Percentiles rank a stretch among this genome's conserved stretches.
Evolutionary conservation across 2,797 vertebrate species (phyloP).

Genomic region (Siniperca scherzeri): DNA sequence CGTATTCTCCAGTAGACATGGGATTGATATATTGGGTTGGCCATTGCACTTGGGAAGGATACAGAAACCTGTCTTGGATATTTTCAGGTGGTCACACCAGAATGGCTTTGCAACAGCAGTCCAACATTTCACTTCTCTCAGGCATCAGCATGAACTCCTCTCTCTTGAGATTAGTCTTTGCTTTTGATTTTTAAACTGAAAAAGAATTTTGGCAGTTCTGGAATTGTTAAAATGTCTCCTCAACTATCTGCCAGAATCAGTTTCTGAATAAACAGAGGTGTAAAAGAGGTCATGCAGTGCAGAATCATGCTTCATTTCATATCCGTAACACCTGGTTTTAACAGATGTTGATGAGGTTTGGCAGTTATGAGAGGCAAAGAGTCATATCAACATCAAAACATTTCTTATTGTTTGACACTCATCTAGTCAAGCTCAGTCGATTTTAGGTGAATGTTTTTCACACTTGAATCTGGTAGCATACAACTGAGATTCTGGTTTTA

Average conservation of each 20-base stretch:
- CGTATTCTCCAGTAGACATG: not conserved
- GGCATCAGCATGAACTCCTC: not conserved
- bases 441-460: conserved; percentile 27
- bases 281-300: conserved; percentile 21
- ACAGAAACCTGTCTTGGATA: conserved; percentile 5
- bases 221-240: conserved; percentile 6
- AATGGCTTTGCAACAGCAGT: not conserved
- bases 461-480: conserved; percentile 32
- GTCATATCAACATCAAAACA: conserved; percentile 42
- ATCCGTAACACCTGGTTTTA: conserved; percentile 48
- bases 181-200: conserved; percentile 11
- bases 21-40: not conserved
- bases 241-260: conserved; percentile 39
- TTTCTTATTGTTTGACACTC: conserved; percentile 30
- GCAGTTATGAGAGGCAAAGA: conserved; percentile 36
- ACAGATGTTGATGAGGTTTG: conserved; percentile 57
- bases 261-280: conserved; percentile 38
- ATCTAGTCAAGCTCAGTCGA: not conserved
- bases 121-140: not conserved
- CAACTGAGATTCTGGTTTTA: not conserved
- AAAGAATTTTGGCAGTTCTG: conserved; percentile 33
- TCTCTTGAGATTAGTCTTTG: not conserved
- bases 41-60: not conserved
- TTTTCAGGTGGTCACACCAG: conserved; percentile 6
- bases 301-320: conserved; percentile 25